Evolutionary conservation across 1,140 invertebrate genomes (phyloP), one percentile per base, ranked within the genome.

Genomic region (Zaprionus tsacasi): DNA sequence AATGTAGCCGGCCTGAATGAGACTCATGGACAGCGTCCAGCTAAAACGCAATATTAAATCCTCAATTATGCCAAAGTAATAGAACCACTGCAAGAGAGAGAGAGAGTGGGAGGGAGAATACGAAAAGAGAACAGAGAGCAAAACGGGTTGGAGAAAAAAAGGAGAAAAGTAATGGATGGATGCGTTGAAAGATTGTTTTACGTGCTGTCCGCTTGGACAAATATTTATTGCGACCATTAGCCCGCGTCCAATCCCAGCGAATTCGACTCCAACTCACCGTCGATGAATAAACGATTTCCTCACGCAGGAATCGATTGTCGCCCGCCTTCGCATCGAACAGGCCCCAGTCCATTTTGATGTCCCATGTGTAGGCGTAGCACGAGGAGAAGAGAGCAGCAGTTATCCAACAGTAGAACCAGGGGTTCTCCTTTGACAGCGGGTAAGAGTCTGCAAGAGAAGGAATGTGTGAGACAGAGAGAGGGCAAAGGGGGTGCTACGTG

Each of bases 331-430:
- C 95, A 92, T 98, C 98, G 77, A 99, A 96, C n/a, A 99, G 93
- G 6, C 99, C 98, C 98, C 98, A 99, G 94, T 99, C 98, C 97
- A 99, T 98, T 93, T 97, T 98, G 11, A 99, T 96, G 93, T 99
- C 98, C 98, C 98, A 99, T 6, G 96, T 96, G 88, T 97, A 98
- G 0, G 97, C 96, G 92, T 98, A 99, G 55, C 95, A 94, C 0
- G 97, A 97, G 60, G 96, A 97, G n/a, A 98, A 92, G 11, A 98
- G 92, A 40, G 96, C 95, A 8, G 96, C 94, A 1, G 94, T 93
- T 56, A 98, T 94, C 96, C 96, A 97, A 66, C 96, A 92, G 93
- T 97, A 97, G 75, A 98, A 95, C 93, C 95, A 98, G 25, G 96
- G 96, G 93, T 97, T 97, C 75, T 96, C 94, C 76, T 94, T 94